Base-by-base conservation (phyloP, 2,888 invertebrate genomes). In the Acrocera orbiculus region DNA sequence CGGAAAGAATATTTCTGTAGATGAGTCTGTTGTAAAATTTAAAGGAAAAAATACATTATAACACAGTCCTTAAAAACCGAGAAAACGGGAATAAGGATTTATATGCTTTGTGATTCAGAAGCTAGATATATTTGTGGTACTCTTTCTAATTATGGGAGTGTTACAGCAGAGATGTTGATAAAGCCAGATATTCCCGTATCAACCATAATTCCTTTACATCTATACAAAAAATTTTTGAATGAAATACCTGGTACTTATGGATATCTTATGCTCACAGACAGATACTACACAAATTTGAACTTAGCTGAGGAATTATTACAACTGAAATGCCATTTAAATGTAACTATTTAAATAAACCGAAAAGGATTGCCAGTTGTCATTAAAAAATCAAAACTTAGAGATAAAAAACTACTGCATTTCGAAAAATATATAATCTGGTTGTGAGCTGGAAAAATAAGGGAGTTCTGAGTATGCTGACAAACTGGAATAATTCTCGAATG, bases 221-320 rank as follows among this genome's bases (percentile, higher is more conserved):
- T n/a, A n/a, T n/a, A n/a, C n/a, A n/a, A n/a, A n/a, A n/a, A n/a
- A n/a, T n/a, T n/a, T n/a, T n/a, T 3, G 25, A 13, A 25, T 25
- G 13, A 25, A 25, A 13, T 25, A 13, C 25, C 25, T 25, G 25
- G n/a, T 25, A 13, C 24, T 25, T 13, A 25, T 11, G 25, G 25
- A 25, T 25, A 25, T 13, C 25, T 11, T 13, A 25, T 25, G 25
- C 13, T 25, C 25, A 25, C 25, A 25, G 25, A 25, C 25, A 25
- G 25, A 25, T 25, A 25, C 25, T 25, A 25, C 25, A 25, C 25
- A 25, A 25, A 13, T 25, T 25, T 25, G 25, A 25, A 25, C 25
- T 25, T 25, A n/a, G n/a, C 25, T 25, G 25, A 25, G 25, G 25
- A 25, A 25, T 25, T 25, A 25, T 25, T 3, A 25, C 10, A 25